These are phyloP conservation scores for Paramuricea clavata DNA, from an alignment of 92 coral and sea anemone species.

Conservation along the genomic window DNA sequence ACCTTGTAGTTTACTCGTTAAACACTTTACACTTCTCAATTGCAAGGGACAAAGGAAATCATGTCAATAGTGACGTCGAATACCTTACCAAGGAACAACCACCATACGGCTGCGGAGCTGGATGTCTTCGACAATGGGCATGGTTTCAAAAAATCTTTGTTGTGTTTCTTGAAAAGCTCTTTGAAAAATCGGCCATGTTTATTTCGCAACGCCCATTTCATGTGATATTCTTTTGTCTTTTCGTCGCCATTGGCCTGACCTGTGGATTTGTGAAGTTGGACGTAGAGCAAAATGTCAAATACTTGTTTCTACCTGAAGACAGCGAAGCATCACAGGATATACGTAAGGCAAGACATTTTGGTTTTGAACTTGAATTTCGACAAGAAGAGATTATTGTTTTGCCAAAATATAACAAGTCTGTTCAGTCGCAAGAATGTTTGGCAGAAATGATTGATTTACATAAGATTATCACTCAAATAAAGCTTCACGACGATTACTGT, in stretches of 20 bases:
- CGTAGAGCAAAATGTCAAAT: neutral
- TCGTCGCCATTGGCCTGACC: neutral
- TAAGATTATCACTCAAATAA: neutral
- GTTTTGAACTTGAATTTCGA: conserved; percentile 27
- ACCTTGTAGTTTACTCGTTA: too few relatives aligned
- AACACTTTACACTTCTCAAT: too few relatives aligned
- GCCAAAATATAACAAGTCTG: conserved; percentile 1
- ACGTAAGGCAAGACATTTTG: neutral
- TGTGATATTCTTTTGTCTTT: neutral
- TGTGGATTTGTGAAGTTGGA: conserved; percentile 2
- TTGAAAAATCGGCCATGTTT: neutral
- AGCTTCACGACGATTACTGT: neutral
- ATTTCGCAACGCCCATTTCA: conserved; percentile 14
- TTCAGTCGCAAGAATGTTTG: conserved; percentile 26
- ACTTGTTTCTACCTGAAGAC: conserved; percentile 23
- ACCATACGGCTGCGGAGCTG: neutral
- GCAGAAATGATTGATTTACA: conserved; percentile 37
- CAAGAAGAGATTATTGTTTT: conserved; percentile 19
- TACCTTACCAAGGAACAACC: too few relatives aligned
- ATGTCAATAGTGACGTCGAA: too few relatives aligned
- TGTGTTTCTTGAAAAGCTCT: neutral
- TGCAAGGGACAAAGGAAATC: too few relatives aligned
- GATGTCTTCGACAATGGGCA: neutral
- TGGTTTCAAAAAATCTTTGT: neutral
- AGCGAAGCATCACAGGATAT: conserved; percentile 24